These are phyloP conservation scores for Branchipolynoe longqiensis DNA, from an alignment of 2,888 invertebrate species.

Conservation along the genomic window DNA sequence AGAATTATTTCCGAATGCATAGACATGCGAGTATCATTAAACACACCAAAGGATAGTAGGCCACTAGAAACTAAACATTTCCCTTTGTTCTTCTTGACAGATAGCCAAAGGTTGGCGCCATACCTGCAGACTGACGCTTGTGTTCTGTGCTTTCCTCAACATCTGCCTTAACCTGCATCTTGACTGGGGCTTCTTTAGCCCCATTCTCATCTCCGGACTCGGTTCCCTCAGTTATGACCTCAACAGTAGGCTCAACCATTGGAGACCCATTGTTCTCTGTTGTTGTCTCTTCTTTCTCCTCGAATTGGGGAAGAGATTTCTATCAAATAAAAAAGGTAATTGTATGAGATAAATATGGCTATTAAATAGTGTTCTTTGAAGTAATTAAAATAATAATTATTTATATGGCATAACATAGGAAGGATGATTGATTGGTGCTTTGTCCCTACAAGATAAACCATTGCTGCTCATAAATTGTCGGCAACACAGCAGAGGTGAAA, in stretches of 20 bases:
- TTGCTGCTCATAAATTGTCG: no score
- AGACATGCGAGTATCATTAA: constrained; percentile 23
- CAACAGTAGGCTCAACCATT: not conserved
- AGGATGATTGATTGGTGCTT: no score
- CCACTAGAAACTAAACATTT: not conserved
- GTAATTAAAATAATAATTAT: no score
- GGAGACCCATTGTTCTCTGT: not conserved
- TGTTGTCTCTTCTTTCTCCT: constrained; percentile 32
- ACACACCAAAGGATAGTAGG: not conserved
- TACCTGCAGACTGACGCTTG: constrained; percentile 7
- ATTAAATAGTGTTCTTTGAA: no score
- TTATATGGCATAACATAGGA: no score
- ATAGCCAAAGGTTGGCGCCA: not conserved
- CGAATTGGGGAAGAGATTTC: constrained; percentile 38
- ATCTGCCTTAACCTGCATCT: constrained; percentile 15
- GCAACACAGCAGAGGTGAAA: no score
- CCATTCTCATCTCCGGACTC: not conserved
- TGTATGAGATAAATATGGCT: no score
- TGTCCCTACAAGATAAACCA: no score
- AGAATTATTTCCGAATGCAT: not conserved
- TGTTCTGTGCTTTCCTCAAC: not conserved
- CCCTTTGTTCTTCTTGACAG: no score
- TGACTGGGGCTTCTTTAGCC: not conserved
- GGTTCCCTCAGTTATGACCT: not conserved
- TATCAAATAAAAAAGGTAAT: not conserved